These are phyloP conservation scores for Sinella curviseta DNA, from an alignment of 1,140 invertebrate genomes.

Conservation along the genomic window DNA sequence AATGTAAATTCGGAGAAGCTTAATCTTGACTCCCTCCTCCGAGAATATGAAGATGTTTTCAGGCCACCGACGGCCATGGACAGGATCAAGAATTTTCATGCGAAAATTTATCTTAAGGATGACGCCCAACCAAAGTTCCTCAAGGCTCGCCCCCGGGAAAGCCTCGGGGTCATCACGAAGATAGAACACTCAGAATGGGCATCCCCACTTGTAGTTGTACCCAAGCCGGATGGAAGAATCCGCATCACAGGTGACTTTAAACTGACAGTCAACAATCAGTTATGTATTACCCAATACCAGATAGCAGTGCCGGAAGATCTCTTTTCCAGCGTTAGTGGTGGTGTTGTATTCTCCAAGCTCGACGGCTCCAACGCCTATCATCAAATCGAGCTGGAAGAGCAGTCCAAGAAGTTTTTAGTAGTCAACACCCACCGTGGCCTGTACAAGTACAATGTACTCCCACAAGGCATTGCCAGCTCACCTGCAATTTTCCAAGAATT, in stretches of 20 bases:
- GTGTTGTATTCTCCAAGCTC: constrained; percentile 50
- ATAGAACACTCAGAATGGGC: constrained; percentile 50
- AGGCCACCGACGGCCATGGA: neutral
- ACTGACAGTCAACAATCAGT: too few relatives aligned
- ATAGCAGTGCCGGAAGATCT: too few relatives aligned
- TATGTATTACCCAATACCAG: too few relatives aligned
- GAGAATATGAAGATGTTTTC: constrained; percentile 35
- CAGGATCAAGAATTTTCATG: neutral
- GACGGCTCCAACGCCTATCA: too few relatives aligned
- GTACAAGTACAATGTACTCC: constrained; percentile 50
- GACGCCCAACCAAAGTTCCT: constrained; percentile 11
- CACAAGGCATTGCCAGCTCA: constrained; percentile 51
- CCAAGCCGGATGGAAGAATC: constrained; percentile 52
- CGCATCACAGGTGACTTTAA: too few relatives aligned
- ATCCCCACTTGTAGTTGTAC: constrained; percentile 53
- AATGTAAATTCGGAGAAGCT: neutral
- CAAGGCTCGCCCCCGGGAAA: constrained; percentile 17
- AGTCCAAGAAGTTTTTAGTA: constrained; percentile 43
- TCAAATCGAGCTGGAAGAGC: constrained; percentile 50
- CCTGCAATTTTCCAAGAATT: constrained; percentile 56
- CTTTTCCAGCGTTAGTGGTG: constrained; percentile 23
- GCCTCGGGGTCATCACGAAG: neutral
- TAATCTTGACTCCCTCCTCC: neutral
- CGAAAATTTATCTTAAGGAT: neutral
- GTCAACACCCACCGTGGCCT: too few relatives aligned